phyloP scores from a whole-genome alignment of 2,113 vertebrate species.

The Colaptes auratus region DNA sequence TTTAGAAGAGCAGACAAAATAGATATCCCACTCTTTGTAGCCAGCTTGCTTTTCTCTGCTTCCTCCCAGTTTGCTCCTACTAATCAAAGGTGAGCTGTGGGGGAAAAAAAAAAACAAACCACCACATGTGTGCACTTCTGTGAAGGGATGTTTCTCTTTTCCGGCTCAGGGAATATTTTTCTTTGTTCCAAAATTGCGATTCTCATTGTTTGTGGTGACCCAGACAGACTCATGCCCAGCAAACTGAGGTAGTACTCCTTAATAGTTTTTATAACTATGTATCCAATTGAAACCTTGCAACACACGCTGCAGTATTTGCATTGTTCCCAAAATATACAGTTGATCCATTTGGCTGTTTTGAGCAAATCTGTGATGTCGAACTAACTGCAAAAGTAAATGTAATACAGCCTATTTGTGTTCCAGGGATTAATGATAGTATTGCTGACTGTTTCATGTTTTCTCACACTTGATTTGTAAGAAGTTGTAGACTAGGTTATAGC shows the following conservation, averaged over 20 bases:
- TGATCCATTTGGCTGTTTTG: not conserved
- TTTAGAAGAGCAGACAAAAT: constrained; percentile 37
- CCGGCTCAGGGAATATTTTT: not conserved
- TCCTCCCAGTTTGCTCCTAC: not conserved
- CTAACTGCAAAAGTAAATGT: not conserved
- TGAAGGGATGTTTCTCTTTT: not conserved
- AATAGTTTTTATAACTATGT: not conserved
- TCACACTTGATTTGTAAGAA: constrained; percentile 45
- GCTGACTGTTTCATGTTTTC: constrained; percentile 16
- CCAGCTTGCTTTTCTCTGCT: not conserved
- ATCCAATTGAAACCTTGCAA: not conserved
- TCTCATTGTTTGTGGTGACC: constrained; percentile 6
- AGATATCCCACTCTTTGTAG: constrained; percentile 23
- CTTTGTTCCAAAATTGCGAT: constrained; percentile 63
- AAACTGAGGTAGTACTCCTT: not conserved
- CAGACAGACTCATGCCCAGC: not conserved
- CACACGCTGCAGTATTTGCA: not conserved
- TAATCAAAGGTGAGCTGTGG: constrained; percentile 5
- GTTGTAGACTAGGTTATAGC: not conserved
- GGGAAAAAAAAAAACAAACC: not conserved
- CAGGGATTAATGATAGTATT: not conserved
- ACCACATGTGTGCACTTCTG: not conserved
- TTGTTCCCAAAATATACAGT: not conserved
- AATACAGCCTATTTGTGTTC: not conserved
- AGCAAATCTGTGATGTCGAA: not conserved